Evolutionary conservation across 2,113 vertebrate species (phyloP).

Genomic region (Triplophysa rosa): DNA sequence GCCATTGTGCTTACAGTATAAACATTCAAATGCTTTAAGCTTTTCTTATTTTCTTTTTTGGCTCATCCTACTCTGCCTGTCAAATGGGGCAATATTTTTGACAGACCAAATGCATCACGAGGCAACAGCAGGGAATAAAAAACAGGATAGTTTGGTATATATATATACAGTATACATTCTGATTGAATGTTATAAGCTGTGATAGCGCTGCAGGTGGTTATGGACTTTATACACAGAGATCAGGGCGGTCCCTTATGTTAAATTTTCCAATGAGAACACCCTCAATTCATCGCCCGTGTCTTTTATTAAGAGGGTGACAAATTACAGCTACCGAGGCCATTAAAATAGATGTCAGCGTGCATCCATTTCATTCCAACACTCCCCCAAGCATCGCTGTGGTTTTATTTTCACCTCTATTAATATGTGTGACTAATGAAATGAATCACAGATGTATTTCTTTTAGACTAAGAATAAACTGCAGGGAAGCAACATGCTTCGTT

Average conservation of each 20-base stretch:
- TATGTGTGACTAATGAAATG: neutral
- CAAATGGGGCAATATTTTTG: neutral
- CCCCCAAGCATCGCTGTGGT: constrained; percentile 1
- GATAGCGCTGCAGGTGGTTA: constrained; percentile 14
- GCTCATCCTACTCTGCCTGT: neutral
- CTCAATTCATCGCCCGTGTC: neutral
- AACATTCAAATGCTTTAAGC: neutral
- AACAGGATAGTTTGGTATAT: neutral
- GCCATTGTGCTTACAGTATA: neutral
- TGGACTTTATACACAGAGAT: neutral
- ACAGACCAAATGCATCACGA: neutral
- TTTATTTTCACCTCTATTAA: constrained; percentile 26
- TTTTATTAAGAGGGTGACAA: constrained; percentile 43
- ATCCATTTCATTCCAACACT: constrained; percentile 25
- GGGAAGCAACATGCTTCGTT: neutral
- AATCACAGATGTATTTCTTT: neutral
- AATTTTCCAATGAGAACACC: neutral
- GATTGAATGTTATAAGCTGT: neutral
- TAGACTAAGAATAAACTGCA: constrained; percentile 16
- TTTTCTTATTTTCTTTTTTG: neutral
- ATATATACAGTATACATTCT: neutral
- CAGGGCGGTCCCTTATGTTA: too few species aligned
- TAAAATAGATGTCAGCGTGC: constrained; percentile 23
- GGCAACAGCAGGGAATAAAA: constrained; percentile 18
- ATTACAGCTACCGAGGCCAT: constrained; percentile 26